Conservation (phyloP, 2,113 vertebrate genomes). For the Megaleporinus macrocephalus region DNA sequence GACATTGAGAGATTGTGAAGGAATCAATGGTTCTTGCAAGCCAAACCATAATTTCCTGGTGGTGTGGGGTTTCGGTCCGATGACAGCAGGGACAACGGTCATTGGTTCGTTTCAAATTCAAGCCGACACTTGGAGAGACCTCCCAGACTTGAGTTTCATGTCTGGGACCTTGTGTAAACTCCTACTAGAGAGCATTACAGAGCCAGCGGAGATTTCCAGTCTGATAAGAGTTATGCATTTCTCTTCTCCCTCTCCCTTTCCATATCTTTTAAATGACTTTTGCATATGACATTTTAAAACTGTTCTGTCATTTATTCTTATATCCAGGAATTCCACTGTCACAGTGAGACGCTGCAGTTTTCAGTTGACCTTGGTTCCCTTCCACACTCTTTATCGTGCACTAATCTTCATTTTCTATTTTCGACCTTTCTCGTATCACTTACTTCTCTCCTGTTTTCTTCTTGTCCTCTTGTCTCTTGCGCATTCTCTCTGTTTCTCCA, state of each 20-base stretch:
- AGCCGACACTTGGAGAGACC: neutral
- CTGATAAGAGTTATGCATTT: neutral
- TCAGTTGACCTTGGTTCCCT: no score
- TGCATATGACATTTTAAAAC: neutral
- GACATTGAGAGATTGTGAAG: neutral
- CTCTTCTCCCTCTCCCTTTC: neutral
- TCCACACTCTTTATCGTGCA: no score
- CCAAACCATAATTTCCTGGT: conserved; percentile 17
- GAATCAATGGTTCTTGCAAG: neutral
- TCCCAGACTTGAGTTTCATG: neutral
- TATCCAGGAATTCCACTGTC: neutral
- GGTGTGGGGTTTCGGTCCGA: conserved; percentile 9
- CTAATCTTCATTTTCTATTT: no score
- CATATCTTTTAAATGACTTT: neutral
- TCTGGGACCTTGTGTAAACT: neutral
- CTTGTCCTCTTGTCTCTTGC: no score
- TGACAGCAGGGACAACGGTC: neutral
- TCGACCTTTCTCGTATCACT: no score
- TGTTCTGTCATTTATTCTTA: neutral
- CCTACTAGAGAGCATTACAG: neutral
- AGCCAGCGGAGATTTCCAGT: neutral
- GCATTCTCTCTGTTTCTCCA: no score
- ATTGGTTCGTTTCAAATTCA: neutral
- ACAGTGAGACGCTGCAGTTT: neutral
- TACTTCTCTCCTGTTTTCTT: no score